These are phyloP conservation scores for Probaryconus sp. DNA, from an alignment of 1,140 invertebrate genomes.

Conservation along the genomic window DNA sequence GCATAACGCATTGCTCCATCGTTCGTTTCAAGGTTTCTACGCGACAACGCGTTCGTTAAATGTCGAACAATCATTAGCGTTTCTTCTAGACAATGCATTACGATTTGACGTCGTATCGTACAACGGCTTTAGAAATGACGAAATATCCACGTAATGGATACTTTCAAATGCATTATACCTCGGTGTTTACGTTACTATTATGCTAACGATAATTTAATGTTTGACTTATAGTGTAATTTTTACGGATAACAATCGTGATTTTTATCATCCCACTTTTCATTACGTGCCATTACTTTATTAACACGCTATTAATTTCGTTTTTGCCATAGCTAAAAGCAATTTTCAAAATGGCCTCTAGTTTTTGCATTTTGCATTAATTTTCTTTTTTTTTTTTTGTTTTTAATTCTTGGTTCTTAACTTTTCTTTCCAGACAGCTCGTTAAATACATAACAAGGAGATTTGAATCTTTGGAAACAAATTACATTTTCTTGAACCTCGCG, in stretches of 20 bases:
- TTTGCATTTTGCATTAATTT: too few species aligned
- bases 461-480: too few species aligned
- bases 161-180: constrained; percentile 52
- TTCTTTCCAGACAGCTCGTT: too few species aligned
- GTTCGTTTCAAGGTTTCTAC: constrained; percentile 45
- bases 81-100: constrained; percentile 39
- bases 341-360: too few species aligned
- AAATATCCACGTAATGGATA: constrained; percentile 50
- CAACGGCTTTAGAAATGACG: constrained; percentile 46
- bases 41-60: constrained; percentile 56
- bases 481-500: too few species aligned
- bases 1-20: constrained; percentile 50
- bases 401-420: too few species aligned
- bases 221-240: constrained; percentile 32
- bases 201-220: constrained; percentile 42
- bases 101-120: constrained; percentile 22
- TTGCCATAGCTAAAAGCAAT: too few species aligned
- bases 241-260: constrained; percentile 44
- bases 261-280: constrained; percentile 30
- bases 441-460: too few species aligned
- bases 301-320: constrained; percentile 55
- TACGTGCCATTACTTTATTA: constrained; percentile 40
- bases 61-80: constrained; percentile 48
- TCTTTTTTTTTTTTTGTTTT: too few species aligned
- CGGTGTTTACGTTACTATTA: constrained; percentile 45